phyloP scores from a whole-genome alignment of 2,888 invertebrate species.

The Lymantria dispar region DNA sequence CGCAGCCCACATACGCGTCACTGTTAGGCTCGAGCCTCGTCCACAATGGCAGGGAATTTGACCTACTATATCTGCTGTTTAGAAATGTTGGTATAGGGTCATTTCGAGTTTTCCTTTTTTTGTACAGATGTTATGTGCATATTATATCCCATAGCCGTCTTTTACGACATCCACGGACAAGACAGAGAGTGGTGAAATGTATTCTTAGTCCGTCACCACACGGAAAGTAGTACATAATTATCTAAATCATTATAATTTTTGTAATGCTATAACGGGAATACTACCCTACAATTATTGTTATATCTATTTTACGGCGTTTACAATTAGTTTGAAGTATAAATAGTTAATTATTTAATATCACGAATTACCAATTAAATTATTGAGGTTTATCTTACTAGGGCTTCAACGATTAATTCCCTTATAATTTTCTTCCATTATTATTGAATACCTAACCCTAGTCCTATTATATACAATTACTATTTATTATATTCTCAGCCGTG shows the following conservation, averaged over 20 bases:
- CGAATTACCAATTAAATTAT: neutral
- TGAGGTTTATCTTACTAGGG: neutral
- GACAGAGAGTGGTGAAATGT: no score
- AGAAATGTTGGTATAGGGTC: no score
- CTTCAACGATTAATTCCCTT: conserved; percentile 15
- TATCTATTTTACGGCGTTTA: neutral
- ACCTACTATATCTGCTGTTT: no score
- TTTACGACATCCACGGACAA: no score
- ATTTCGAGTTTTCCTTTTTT: no score
- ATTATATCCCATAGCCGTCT: no score
- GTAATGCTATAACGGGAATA: neutral
- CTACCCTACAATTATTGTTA: neutral
- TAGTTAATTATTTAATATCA: neutral
- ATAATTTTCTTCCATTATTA: conserved; percentile 29
- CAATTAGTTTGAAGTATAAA: neutral
- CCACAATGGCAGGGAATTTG: no score
- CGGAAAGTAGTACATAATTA: neutral
- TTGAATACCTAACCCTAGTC: conserved; percentile 21
- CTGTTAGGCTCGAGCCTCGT: no score
- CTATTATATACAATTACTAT: conserved; percentile 43
- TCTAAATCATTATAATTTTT: neutral
- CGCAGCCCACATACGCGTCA: no score
- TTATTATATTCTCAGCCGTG: conserved; percentile 44
- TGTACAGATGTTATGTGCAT: no score
- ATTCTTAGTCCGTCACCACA: no score